phyloP scores from a whole-genome alignment of 2,888 invertebrate species.

The Hyppa rectilinea region DNA sequence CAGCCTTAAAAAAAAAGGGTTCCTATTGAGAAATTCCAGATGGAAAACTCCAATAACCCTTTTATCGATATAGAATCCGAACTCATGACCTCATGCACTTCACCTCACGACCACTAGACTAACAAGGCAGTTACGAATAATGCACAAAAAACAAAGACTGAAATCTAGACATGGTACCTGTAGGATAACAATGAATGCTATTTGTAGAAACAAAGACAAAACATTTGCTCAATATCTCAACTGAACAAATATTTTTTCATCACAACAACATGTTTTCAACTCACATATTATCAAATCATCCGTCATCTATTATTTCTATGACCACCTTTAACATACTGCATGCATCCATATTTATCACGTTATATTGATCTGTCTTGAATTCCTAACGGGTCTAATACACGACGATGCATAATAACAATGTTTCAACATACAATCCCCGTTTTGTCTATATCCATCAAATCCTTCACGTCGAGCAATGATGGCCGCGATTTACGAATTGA shows the following conservation, averaged over 20 bases:
- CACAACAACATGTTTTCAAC: constrained; percentile 54
- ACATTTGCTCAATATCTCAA: constrained; percentile 48
- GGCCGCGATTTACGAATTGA: no score
- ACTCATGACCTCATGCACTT: no score
- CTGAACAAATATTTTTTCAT: constrained; percentile 27
- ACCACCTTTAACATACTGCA: constrained; percentile 12
- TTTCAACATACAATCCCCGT: background rate
- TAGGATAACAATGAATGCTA: constrained; percentile 9
- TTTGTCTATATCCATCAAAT: constrained; percentile 2
- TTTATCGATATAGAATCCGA: no score
- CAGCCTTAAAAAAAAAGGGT: no score
- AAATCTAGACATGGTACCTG: background rate
- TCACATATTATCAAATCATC: constrained; percentile 17
- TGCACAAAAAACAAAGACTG: constrained; percentile 32
- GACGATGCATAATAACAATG: background rate
- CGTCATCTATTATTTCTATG: constrained; percentile 13
- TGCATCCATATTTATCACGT: constrained; percentile 36
- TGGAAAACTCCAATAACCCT: no score
- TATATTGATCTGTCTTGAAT: constrained; percentile 40
- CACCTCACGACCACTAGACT: no score
- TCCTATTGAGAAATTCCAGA: no score
- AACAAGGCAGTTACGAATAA: no score
- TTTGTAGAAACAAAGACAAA: constrained; percentile 34
- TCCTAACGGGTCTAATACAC: constrained; percentile 13
- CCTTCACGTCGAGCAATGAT: no score